These are phyloP conservation scores for Anoplophora glabripennis DNA, from an alignment of 1,140 invertebrate species.

Conservation along the genomic window DNA sequence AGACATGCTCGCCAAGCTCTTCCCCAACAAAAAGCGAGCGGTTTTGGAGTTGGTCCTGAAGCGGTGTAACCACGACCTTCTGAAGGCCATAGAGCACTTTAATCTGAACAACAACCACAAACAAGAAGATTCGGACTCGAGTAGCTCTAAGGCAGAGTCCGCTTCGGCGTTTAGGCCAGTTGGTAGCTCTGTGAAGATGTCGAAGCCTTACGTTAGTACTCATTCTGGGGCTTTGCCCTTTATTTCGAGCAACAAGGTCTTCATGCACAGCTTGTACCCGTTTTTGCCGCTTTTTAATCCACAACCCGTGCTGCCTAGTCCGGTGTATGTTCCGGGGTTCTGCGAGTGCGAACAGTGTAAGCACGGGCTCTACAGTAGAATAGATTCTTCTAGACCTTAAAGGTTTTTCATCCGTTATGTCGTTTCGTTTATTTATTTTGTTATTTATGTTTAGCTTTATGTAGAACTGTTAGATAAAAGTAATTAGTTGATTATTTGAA, in stretches of 20 bases:
- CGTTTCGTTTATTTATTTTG: too few relatives aligned
- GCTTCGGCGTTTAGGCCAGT: constrained; percentile 44
- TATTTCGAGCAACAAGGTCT: constrained; percentile 43
- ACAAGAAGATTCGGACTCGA: constrained; percentile 16
- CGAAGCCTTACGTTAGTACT: constrained; percentile 26
- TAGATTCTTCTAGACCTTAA: too few relatives aligned
- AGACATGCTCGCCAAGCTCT: constrained; percentile 81
- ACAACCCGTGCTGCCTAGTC: constrained; percentile 44
- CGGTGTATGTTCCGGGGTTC: constrained; percentile 46
- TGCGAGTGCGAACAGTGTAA: constrained; percentile 48
- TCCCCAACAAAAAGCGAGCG: constrained; percentile 81
- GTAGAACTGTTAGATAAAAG: too few relatives aligned
- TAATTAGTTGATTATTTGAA: too few relatives aligned
- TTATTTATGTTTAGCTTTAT: too few relatives aligned
- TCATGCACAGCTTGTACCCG: constrained; percentile 47
- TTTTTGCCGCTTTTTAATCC: constrained; percentile 45
- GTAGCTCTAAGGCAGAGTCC: constrained; percentile 26
- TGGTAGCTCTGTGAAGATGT: constrained; percentile 13
- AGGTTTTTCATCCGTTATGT: too few relatives aligned
- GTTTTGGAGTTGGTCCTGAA: constrained; percentile 73
- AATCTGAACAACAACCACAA: constrained; percentile 36
- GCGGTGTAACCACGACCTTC: constrained; percentile 46
- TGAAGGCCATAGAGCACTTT: constrained; percentile 47
- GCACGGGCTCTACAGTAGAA: too few relatives aligned
- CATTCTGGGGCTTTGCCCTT: constrained; percentile 39